Conservation (phyloP, 2,797 vertebrate genomes). For the Phataginus tricuspis region DNA sequence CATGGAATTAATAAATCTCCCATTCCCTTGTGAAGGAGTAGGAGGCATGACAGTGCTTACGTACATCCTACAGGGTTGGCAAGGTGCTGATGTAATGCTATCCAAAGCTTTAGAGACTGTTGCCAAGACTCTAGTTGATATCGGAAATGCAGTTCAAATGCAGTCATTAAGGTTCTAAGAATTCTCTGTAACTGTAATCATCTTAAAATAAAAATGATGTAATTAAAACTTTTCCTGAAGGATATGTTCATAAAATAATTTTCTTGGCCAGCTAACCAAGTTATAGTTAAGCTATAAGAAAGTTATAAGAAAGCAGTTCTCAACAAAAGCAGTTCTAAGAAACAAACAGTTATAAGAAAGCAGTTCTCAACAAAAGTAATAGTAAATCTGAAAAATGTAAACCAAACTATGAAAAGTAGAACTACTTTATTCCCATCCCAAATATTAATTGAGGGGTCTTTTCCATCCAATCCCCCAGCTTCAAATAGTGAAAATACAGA, state of each 20-base stretch:
- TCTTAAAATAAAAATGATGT: slow-evolving; percentile 49
- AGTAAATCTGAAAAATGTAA: background rate
- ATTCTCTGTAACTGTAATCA: background rate
- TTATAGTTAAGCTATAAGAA: background rate
- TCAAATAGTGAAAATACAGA: background rate
- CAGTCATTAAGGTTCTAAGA: background rate
- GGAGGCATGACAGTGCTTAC: background rate
- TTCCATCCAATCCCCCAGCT: background rate
- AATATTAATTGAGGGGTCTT: background rate
- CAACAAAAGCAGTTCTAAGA: no score
- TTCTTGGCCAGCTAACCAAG: background rate
- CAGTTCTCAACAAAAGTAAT: background rate
- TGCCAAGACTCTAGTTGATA: background rate
- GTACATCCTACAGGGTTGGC: background rate
- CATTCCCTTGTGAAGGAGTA: background rate
- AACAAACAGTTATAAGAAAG: no score
- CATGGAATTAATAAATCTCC: background rate
- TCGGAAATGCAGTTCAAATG: background rate
- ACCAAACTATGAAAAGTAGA: background rate
- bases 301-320: background rate
- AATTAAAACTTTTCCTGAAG: slow-evolving; percentile 34
- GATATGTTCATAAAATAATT: slow-evolving; percentile 6
- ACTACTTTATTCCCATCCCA: background rate
- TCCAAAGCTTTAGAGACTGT: background rate
- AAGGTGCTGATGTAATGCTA: background rate